Evolutionary conservation across 2,797 vertebrate species (phyloP).

Genomic region (Intellagama lesueurii): DNA sequence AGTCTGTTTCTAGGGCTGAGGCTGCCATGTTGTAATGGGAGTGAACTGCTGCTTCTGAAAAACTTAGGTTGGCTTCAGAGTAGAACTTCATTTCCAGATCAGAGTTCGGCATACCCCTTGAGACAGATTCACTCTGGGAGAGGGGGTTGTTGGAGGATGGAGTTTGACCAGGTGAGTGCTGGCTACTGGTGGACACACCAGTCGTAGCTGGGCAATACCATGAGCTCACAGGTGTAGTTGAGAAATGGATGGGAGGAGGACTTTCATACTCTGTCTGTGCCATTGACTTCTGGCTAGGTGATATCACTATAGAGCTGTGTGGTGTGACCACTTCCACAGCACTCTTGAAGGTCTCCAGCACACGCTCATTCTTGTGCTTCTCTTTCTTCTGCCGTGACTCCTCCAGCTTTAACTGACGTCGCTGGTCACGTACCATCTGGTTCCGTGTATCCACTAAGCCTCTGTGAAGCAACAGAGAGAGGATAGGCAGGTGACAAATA

Average conservation of each 20-base stretch:
- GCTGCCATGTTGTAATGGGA: constrained; percentile 62
- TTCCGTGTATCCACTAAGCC: constrained; percentile 86
- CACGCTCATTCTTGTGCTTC: constrained; percentile 84
- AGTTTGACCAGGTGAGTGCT: constrained; percentile 77
- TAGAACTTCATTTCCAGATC: constrained; percentile 74
- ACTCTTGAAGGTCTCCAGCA: constrained; percentile 86
- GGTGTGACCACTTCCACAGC: constrained; percentile 83
- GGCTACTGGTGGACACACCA: constrained; percentile 80
- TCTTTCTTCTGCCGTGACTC: constrained; percentile 87
- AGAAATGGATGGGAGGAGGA: constrained; percentile 75
- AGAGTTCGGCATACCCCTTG: constrained; percentile 63
- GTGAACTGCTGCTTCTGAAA: constrained; percentile 50
- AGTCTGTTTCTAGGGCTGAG: constrained; percentile 73
- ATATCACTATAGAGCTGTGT: constrained; percentile 82
- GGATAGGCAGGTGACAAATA: constrained; percentile 8
- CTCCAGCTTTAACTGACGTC: constrained; percentile 80
- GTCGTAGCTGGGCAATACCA: constrained; percentile 80
- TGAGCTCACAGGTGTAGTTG: constrained; percentile 83
- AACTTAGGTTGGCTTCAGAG: constrained; percentile 81
- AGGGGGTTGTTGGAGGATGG: constrained; percentile 74
- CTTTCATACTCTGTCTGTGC: constrained; percentile 74
- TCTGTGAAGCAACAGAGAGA: constrained; percentile 66
- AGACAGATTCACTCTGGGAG: constrained; percentile 49
- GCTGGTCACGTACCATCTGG: constrained; percentile 86
- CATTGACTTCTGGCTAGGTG: constrained; percentile 62